phyloP scores from a whole-genome alignment of 30 jellyfish, hydroid and myxozoan genomes.

The Cassiopea xamachana region DNA sequence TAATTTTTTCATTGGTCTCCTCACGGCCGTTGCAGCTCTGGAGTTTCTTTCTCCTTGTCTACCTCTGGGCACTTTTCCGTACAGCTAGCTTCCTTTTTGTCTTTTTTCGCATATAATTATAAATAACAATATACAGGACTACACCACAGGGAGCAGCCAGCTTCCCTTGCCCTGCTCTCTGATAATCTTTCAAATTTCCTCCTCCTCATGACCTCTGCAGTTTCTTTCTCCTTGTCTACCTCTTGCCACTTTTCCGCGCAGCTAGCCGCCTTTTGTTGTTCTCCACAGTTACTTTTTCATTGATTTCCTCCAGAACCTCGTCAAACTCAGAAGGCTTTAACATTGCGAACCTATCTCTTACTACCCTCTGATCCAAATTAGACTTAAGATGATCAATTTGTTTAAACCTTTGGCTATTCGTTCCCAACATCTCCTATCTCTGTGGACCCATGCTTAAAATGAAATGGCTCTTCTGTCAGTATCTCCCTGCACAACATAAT shows the following conservation, averaged over 20 bases:
- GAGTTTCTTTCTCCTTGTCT: neutral
- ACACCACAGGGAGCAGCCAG: too few species aligned
- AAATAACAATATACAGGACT: too few species aligned
- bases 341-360: neutral
- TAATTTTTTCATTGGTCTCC: neutral
- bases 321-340: neutral
- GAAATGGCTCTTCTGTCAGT: neutral
- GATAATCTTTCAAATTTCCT: too few species aligned
- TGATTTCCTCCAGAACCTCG: neutral
- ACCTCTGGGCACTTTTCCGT: neutral
- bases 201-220: too few species aligned
- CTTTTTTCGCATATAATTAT: neutral
- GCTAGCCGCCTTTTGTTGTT: too few species aligned
- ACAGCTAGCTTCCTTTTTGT: neutral
- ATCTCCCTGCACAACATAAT: neutral
- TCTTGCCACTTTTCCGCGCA: too few species aligned
- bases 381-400: neutral
- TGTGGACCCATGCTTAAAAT: neutral
- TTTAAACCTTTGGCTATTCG: neutral
- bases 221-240: too few species aligned
- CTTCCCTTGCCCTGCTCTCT: too few species aligned
- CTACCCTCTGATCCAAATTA: neutral
- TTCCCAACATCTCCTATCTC: neutral
- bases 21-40: neutral
- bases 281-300: neutral